Base-by-base conservation (phyloP, 2,113 vertebrate species). In the Daboia siamensis region DNA sequence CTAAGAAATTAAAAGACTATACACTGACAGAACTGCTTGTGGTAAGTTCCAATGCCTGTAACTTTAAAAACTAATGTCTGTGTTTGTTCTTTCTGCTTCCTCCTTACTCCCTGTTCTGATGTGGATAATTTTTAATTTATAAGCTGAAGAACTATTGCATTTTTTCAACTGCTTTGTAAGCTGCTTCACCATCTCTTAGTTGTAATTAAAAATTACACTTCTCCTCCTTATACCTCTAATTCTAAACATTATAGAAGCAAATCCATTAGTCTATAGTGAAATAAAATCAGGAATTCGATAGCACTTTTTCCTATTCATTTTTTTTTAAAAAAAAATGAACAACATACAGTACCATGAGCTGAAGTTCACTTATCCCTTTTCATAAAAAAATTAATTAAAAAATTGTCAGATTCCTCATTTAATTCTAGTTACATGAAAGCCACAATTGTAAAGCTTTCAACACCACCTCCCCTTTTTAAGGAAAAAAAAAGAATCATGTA, bases 1-100 rank as follows among this genome's bases (percentile, higher is more conserved):
- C 98, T 92, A 98, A 97, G 96, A 98, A 94, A 93, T 97, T 98
- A 89, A 96, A 96, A 93, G 98, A 98, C 6, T 97, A 98, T 84
- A 97, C 98, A 0, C 97, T 99, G 85, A 98, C 97, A 98, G 98
- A 98, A 96, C 97, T 98, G 95, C 97, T 98, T 94, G 98, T 98
- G 98, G 98, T 98, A 96, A 98, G 98, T 52, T 92, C 61, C 93
- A 59, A 84, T 33, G 84, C 26, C 90, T 48, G 3, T 64, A 89
- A 61, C 13, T 69, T 90, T 90, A 90, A 33, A 29, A 69, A 52
- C 24, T 24, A 20, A 48, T 64, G 59, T 44, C 44, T 10, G 1
- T 7, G 23, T 61, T 90, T 61, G 1, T 29, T 51, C 11, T 11
- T 52, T 39, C 57, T n/a, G 86, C 74, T 44, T 20, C 33, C 39